Base-by-base conservation (phyloP, 2,888 invertebrate genomes). In the Trimorus sp. region DNA sequence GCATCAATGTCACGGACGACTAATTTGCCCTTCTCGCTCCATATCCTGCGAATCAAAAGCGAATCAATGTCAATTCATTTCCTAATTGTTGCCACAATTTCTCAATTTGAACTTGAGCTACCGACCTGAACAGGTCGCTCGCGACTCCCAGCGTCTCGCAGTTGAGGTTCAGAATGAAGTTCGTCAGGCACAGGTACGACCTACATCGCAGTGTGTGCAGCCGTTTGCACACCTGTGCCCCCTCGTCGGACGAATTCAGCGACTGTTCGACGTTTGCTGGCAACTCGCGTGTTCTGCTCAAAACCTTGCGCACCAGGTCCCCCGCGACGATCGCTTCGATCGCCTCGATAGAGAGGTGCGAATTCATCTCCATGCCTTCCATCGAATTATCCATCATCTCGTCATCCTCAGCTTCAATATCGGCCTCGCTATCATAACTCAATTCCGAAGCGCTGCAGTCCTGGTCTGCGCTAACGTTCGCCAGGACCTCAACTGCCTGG, bases 161-260 rank as follows among this genome's bases (percentile, higher is more conserved):
- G 45, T 94, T 94, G 70, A 96, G 89, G 60, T 93, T 92, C 26
- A 94, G 93, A 62, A 96, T 92, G 86, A 96, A 92, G 90, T 96
- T 96, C 90, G 95, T 96, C 63, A 95, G 89, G 86, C 96, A 96
- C 14, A 96, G 91, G 54, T 96, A 91, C 0, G 95, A 94, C 86
- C 95, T 92, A n/a, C 94, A 93, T 86, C 95, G 94, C 53, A 96
- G 89, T 62, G 92, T 93, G 54, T 92, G 90, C 14, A 94, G 88
- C 86, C 93, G 94, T 87, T 93, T 93, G 73, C 92, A 87, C 69
- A 95, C 87, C 65, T 90, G 83, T 79, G 90, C 90, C 76, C 93
- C 92, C 62, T 92, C 93, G 75, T 92, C 92, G 89, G 92, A 93
- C 85, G 93, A 93, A 66, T 92, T 92, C 37, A 94, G 90, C 87